A percentile compares a stretch with the other conserved stretches of the same genome.
These are phyloP conservation scores for Nomada goodeniana DNA, from an alignment of 2,888 invertebrate species.

Conservation along the genomic window DNA sequence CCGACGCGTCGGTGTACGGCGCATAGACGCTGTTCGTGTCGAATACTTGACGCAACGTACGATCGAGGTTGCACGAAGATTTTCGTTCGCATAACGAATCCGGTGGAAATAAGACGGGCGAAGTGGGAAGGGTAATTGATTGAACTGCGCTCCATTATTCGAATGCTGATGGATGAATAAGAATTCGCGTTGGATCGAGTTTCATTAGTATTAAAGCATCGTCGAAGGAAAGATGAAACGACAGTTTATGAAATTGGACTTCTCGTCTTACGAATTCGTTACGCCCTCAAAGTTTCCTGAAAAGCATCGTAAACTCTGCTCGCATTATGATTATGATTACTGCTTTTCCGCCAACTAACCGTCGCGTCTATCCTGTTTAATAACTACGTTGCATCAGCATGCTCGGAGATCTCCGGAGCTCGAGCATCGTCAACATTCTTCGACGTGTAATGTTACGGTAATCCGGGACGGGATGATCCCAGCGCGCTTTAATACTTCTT, in stretches of 20 bases:
- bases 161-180: background rate
- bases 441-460: background rate
- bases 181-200: too few relatives aligned
- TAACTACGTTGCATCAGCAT: background rate
- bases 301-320: constrained; percentile 4
- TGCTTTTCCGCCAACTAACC: background rate
- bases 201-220: too few relatives aligned
- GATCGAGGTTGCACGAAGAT: background rate
- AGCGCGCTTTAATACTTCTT: background rate
- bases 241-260: constrained; percentile 2
- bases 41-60: background rate
- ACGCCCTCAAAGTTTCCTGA: background rate
- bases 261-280: background rate
- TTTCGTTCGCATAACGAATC: background rate
- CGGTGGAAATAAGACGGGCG: background rate
- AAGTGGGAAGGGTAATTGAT: background rate
- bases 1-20: background rate
- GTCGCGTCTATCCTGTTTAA: constrained; percentile 15
- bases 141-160: background rate
- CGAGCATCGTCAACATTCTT: background rate
- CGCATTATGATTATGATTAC: constrained; percentile 12
- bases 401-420: background rate
- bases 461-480: background rate
- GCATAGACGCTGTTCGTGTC: background rate
- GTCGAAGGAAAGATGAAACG: background rate